These are phyloP conservation scores for Struthio camelus DNA, from an alignment of 2,113 vertebrate genomes.

Conservation along the genomic window DNA sequence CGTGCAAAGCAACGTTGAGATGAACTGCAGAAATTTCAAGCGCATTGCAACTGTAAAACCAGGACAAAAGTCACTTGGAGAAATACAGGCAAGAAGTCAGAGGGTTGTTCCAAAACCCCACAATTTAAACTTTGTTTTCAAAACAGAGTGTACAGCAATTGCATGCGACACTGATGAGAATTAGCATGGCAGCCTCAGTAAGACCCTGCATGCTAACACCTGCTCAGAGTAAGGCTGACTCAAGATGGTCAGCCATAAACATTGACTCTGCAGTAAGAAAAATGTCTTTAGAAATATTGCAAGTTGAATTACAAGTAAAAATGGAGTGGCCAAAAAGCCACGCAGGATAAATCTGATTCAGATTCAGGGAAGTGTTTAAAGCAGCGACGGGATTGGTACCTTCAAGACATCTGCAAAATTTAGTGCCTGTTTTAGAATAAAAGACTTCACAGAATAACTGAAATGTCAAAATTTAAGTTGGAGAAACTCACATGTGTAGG, in stretches of 20 bases:
- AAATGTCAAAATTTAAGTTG: neutral
- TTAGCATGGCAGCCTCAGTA: neutral
- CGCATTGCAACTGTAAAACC: neutral
- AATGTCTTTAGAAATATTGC: neutral
- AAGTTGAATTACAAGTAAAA: neutral
- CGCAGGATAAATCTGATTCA: neutral
- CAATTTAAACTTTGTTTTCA: neutral
- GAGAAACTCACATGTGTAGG: neutral
- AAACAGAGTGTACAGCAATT: neutral
- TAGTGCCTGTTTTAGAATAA: neutral
- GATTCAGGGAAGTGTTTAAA: neutral
- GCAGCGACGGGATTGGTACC: neutral
- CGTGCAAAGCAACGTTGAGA: neutral
- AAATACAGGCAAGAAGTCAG: neutral
- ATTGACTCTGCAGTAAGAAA: neutral
- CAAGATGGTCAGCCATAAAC: neutral
- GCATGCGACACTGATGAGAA: neutral
- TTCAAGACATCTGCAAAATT: neutral
- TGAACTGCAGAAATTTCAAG: neutral
- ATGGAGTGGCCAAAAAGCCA: rapidly evolving
- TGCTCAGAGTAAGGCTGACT: neutral
- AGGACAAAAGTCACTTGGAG: neutral
- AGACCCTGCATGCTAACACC: neutral
- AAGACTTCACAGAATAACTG: neutral
- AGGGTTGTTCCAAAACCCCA: neutral